These are phyloP conservation scores for Squalus acanthias DNA, from an alignment of 2,797 vertebrate species.

Conservation along the genomic window DNA sequence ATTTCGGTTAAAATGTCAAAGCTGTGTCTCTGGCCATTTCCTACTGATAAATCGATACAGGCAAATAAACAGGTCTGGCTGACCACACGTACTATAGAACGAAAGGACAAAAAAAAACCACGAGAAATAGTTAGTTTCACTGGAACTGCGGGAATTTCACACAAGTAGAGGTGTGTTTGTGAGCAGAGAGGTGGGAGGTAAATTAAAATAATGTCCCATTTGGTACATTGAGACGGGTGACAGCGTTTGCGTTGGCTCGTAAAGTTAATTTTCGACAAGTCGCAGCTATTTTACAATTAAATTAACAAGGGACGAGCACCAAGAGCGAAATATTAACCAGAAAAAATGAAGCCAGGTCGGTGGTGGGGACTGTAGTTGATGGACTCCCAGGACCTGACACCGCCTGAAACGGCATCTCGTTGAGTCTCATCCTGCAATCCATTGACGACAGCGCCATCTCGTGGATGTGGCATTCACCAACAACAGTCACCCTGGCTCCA, in stretches of 20 bases:
- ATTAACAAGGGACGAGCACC: not conserved
- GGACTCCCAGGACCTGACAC: not conserved
- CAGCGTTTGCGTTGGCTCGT: not conserved
- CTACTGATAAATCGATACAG: not conserved
- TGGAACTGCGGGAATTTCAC: not conserved
- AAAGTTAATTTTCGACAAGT: not conserved
- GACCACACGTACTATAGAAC: not conserved
- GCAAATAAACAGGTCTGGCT: not conserved
- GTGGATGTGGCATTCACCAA: not conserved
- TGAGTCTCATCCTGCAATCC: not conserved
- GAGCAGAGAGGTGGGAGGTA: not conserved
- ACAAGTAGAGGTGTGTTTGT: not conserved
- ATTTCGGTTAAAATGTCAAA: not conserved
- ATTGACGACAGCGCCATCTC: constrained; percentile 21
- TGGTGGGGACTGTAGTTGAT: not conserved
- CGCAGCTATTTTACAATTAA: not conserved
- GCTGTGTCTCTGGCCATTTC: not conserved
- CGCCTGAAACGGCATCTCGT: not conserved
- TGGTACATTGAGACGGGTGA: not conserved
- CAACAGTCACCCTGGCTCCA: not conserved
- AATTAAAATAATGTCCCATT: not conserved
- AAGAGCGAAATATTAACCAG: not conserved
- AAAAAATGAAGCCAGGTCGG: not conserved
- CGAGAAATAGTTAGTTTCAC: not conserved
- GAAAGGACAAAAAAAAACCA: no score